phyloP scores from a whole-genome alignment of 2,888 invertebrate genomes.

The Exephanes ischioxanthus region DNA sequence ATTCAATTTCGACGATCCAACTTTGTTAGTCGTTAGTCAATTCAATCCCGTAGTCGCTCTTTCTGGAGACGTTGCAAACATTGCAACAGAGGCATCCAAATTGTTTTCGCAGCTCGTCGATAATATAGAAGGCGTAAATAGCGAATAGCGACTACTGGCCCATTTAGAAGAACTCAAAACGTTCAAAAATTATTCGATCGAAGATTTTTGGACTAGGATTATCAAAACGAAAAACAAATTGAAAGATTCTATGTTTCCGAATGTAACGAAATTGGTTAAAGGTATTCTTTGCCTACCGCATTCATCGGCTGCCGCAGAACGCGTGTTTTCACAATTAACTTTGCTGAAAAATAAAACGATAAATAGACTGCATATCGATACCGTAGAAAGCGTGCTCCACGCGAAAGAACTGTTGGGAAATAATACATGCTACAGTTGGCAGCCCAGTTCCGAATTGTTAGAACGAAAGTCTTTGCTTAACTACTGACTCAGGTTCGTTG shows the following conservation, averaged over 20 bases:
- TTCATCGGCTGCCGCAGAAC: conserved; percentile 43
- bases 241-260: conserved; percentile 40
- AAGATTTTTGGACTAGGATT: conserved; percentile 44
- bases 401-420: conserved; percentile 38
- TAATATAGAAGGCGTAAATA: conserved; percentile 37
- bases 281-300: conserved; percentile 46
- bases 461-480: too few species aligned
- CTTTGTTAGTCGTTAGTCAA: conserved; percentile 42
- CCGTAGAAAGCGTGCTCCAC: conserved; percentile 40
- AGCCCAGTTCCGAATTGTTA: not conserved
- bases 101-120: conserved; percentile 45
- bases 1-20: conserved; percentile 41
- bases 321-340: conserved; percentile 36
- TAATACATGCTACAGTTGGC: conserved; percentile 35
- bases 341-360: conserved; percentile 37
- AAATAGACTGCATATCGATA: conserved; percentile 50
- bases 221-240: conserved; percentile 29
- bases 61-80: conserved; percentile 30
- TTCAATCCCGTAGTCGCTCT: conserved; percentile 46
- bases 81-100: conserved; percentile 38
- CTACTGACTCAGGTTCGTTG: too few species aligned
- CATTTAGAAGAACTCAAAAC: too few species aligned
- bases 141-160: conserved; percentile 48
- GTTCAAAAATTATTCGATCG: conserved; percentile 24
- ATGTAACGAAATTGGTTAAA: conserved; percentile 44